Conservation (phyloP, 2,888 invertebrate species). For the Steinernema scapterisci region DNA sequence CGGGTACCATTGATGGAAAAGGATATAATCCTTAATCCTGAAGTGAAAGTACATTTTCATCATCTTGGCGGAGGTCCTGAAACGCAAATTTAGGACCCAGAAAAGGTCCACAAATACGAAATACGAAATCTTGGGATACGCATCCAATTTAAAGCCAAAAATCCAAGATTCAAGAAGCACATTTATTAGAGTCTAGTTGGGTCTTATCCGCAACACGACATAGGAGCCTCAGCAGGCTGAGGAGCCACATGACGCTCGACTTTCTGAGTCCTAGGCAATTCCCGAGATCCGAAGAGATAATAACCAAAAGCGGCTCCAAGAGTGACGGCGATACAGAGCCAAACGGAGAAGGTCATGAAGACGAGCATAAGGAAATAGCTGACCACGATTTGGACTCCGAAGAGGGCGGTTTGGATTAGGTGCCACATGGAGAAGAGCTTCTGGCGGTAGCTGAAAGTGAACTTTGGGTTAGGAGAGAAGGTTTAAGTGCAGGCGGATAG, state of each 20-base stretch:
- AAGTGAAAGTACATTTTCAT: slow-evolving; percentile 66
- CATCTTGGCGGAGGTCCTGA: slow-evolving; percentile 54
- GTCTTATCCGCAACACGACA: slow-evolving; percentile 29
- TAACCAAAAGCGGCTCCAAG: slow-evolving; percentile 56
- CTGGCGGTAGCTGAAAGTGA: slow-evolving; percentile 42
- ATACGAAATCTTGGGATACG: no score
- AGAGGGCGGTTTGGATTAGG: slow-evolving; percentile 56
- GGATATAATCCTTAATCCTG: slow-evolving; percentile 54
- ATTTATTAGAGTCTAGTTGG: neutral
- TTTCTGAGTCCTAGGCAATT: neutral
- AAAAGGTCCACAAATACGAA: no score
- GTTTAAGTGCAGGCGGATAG: no score
- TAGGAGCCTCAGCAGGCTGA: neutral
- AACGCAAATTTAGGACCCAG: neutral
- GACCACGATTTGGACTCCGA: slow-evolving; percentile 55
- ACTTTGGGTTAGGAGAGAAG: neutral
- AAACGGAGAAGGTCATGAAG: slow-evolving; percentile 66
- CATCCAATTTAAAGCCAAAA: neutral
- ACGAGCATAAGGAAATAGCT: slow-evolving; percentile 62
- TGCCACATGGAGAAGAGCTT: slow-evolving; percentile 50
- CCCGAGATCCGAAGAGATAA: slow-evolving; percentile 54
- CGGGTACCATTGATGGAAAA: slow-evolving; percentile 57
- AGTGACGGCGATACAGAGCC: slow-evolving; percentile 57
- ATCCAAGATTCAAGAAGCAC: neutral
- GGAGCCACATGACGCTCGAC: neutral